A percentile compares a stretch with the other conserved stretches of the same genome.
Conservation (phyloP, 2,888 invertebrate genomes). For the Lomographa bimaculata region DNA sequence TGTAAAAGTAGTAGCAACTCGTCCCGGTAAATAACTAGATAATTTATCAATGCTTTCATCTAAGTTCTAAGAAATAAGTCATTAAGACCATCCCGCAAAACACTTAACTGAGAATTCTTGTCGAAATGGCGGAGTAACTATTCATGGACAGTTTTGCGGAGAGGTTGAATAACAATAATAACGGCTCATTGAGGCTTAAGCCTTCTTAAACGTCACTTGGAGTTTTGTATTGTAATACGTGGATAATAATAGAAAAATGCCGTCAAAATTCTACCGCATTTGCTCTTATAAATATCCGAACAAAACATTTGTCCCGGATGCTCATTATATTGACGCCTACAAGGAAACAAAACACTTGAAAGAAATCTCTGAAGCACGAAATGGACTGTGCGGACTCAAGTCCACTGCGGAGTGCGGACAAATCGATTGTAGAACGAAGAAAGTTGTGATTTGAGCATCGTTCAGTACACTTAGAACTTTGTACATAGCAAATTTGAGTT, state of each 20-base stretch:
- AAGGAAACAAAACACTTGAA: conserved; percentile 64
- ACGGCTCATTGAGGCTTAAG: too few species aligned
- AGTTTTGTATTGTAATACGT: too few species aligned
- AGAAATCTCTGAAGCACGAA: conserved; percentile 62
- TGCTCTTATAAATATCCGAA: conserved; percentile 60
- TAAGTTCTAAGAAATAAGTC: too few species aligned
- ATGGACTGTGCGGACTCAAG: conserved; percentile 53
- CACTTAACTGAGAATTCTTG: too few species aligned
- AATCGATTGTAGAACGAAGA: conserved; percentile 36
- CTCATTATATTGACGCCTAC: conserved; percentile 62
- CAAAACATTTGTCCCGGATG: conserved; percentile 55
- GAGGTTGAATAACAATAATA: too few species aligned
- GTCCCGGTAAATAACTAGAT: too few species aligned
- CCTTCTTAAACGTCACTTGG: too few species aligned
- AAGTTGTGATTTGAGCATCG: conserved; percentile 26
- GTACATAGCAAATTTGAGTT: conserved; percentile 11
- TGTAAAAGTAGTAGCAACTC: too few species aligned
- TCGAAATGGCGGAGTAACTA: too few species aligned
- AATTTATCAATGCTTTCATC: too few species aligned
- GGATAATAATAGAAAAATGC: conserved; percentile 38
- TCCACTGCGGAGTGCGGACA: conserved; percentile 38
- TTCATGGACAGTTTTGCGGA: too few species aligned
- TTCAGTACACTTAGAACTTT: conserved; percentile 10
- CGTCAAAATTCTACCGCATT: conserved; percentile 41
- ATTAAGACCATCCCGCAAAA: too few species aligned